Evolutionary conservation across 2,113 vertebrate species (phyloP), one percentile per base, ranked within the genome.

Genomic region (Hydropotes inermis): DNA sequence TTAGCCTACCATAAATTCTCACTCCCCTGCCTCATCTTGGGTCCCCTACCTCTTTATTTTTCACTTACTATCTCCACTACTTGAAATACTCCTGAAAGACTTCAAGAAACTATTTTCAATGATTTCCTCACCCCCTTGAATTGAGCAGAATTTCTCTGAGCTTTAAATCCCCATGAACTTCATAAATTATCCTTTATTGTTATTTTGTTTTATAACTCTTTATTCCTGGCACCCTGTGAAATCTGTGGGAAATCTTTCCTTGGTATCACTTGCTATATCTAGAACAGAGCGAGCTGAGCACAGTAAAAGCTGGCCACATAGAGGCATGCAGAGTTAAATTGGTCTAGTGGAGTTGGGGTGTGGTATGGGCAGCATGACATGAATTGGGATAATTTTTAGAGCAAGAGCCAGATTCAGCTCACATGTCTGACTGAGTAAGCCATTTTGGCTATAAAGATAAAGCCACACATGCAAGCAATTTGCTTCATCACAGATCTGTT

Each of bases 401-500:
- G 6, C 33, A 83, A 87, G 45, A 95, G 36, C 33, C 89, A 92
- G 39, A 54, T 85, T 94, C n/a, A 52, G 21, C 28, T 87, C 67
- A 85, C 67, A 50, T 67, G 57, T 67, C 76, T 76, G 28, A 83
- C 27, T 61, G 79, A 94, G 28, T 67, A 94, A 95, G 81, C 54
- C 91, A 86, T 92, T 92, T 96, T 96, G 55, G 87, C 61, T 89
- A 33, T 47, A 78, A 95, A 33, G 47, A 85, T 88, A 96, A 89
- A 87, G 39, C 5, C 92, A 87, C 79, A 92, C 30, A 64, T 95
- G 89, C 55, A 94, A 96, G 78, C 90, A 94, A 94, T 92, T 86
- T 96, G 11, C 55, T 93, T 87, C 52, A 87, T 95, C 82, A 92
- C 47, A 93, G 57, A 93, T 70, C 61, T 39, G 28, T 94, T 94